phyloP scores from a whole-genome alignment of 2,113 vertebrate species.

The Hemicordylus capensis region DNA sequence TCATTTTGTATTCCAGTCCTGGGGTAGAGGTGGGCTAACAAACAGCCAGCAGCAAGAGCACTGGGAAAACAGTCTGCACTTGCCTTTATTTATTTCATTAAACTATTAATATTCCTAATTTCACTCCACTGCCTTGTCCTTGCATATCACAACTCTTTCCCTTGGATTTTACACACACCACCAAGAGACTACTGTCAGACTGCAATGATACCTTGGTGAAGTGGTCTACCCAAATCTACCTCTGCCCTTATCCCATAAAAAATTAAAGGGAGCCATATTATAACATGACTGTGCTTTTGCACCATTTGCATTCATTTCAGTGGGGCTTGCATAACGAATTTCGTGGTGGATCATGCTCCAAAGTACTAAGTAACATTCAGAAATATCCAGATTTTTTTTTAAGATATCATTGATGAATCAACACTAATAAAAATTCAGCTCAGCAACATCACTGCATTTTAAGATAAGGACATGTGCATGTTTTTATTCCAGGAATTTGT shows the following conservation, averaged over 20 bases:
- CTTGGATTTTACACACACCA: too few relatives aligned
- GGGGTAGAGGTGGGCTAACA: too few relatives aligned
- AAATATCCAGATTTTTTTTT: neutral
- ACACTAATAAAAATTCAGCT: constrained; percentile 11
- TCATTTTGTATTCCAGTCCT: too few relatives aligned
- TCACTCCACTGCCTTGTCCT: too few relatives aligned
- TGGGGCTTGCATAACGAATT: neutral
- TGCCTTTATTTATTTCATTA: too few relatives aligned
- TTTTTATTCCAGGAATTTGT: neutral
- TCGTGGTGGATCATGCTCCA: too few relatives aligned
- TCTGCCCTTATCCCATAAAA: neutral
- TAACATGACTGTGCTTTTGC: neutral
- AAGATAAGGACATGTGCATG: constrained; percentile 4
- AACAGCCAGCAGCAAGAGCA: too few relatives aligned
- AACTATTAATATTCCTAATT: too few relatives aligned
- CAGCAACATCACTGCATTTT: constrained; percentile 1
- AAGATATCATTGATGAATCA: neutral
- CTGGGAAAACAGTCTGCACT: too few relatives aligned
- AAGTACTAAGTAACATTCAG: neutral
- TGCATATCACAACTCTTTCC: too few relatives aligned
- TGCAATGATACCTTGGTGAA: too few relatives aligned
- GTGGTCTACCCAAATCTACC: neutral
- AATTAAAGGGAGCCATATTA: neutral
- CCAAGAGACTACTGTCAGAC: too few relatives aligned
- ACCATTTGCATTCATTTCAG: neutral